These are phyloP conservation scores for Macaria notata DNA, from an alignment of 2,888 invertebrate genomes.

Conservation along the genomic window DNA sequence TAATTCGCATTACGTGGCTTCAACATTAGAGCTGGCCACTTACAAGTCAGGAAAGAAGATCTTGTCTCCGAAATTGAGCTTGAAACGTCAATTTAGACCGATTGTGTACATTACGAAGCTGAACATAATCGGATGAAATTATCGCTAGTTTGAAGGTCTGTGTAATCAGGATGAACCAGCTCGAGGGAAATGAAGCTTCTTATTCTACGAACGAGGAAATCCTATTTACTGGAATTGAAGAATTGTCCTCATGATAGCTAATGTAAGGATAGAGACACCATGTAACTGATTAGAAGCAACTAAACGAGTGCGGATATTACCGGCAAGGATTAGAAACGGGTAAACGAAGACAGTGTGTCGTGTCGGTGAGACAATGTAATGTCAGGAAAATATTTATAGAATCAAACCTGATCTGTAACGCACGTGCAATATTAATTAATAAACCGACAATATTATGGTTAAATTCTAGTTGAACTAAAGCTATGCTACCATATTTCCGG, in stretches of 20 bases:
- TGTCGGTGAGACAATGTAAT: too few relatives aligned
- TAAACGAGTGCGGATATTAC: too few relatives aligned
- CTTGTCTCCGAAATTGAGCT: not conserved
- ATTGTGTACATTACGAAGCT: not conserved
- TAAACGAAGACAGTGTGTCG: too few relatives aligned
- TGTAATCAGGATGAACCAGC: constrained; percentile 13
- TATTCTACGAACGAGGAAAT: constrained; percentile 47
- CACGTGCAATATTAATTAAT: too few relatives aligned
- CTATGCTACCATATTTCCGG: too few relatives aligned
- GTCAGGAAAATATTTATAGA: too few relatives aligned
- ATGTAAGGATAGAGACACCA: too few relatives aligned
- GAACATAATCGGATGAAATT: constrained; percentile 4
- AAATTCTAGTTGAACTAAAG: too few relatives aligned
- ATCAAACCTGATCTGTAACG: too few relatives aligned
- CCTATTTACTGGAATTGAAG: constrained; percentile 54
- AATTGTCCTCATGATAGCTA: constrained; percentile 31
- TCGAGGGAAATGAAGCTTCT: constrained; percentile 9
- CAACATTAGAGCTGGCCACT: not conserved
- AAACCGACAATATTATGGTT: too few relatives aligned
- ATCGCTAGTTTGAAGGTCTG: constrained; percentile 11
- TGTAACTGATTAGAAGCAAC: too few relatives aligned
- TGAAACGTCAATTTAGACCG: not conserved
- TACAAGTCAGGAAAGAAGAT: not conserved
- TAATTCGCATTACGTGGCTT: not conserved
- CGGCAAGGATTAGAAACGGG: too few relatives aligned